Percentiles rank a stretch among this genome's conserved stretches.
phyloP scores from a whole-genome alignment of 2,797 vertebrate genomes.

The Onychomys torridus region DNA sequence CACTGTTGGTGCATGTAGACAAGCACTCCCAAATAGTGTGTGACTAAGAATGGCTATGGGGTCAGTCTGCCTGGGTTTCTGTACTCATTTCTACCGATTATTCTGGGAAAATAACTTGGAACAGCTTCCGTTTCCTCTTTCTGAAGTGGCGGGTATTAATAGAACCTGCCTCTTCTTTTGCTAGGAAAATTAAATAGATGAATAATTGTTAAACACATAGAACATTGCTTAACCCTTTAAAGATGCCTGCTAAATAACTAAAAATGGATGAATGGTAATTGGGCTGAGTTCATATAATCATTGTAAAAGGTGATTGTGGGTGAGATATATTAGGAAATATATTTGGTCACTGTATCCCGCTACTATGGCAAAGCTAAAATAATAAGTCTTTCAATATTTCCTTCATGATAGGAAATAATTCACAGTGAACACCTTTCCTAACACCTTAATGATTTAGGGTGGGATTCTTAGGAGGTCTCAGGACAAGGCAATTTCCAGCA shows the following conservation, averaged over 20 bases:
- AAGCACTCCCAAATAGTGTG: not conserved
- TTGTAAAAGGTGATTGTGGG: not conserved
- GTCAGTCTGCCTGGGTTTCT: not conserved
- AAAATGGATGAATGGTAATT: not conserved
- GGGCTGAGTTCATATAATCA: not conserved
- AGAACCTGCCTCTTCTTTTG: not conserved
- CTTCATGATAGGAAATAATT: not conserved
- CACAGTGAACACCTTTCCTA: not conserved
- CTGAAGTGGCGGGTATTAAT: not conserved
- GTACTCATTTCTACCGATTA: not conserved
- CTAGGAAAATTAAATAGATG: not conserved
- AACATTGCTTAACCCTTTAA: not conserved
- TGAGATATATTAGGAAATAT: not conserved
- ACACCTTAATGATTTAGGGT: not conserved
- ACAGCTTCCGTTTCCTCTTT: not conserved
- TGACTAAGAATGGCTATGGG: not conserved
- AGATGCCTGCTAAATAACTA: constrained; percentile 8
- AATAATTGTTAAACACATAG: not conserved
- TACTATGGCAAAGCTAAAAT: not conserved
- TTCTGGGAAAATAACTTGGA: not conserved
- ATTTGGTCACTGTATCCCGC: not conserved
- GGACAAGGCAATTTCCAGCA: not conserved
- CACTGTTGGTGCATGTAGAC: not conserved
- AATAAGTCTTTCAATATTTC: not conserved
- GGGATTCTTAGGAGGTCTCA: not conserved